Percentiles rank a stretch among this genome's conserved stretches.
These are phyloP conservation scores for Leptobrachium leishanense DNA, from an alignment of 2,113 vertebrate species.

Conservation along the genomic window DNA sequence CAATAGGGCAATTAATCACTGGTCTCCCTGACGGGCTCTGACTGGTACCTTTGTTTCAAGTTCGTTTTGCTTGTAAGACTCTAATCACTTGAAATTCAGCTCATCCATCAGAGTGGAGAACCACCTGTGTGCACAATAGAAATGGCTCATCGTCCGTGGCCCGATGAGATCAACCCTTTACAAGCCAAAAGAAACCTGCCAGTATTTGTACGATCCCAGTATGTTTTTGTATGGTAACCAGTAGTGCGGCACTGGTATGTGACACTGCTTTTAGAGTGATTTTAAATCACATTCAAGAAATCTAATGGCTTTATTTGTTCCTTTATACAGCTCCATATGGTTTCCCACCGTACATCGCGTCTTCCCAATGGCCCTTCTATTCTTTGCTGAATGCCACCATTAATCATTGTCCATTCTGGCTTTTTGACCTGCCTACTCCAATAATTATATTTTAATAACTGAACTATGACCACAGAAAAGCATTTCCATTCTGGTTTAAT, in stretches of 20 bases:
- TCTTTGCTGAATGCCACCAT: constrained; percentile 24
- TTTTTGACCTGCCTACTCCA: constrained; percentile 31
- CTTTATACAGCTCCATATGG: constrained; percentile 30
- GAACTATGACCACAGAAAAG: not conserved
- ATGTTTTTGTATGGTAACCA: constrained; percentile 1
- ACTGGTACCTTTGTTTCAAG: constrained; percentile 56
- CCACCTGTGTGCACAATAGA: constrained; percentile 26
- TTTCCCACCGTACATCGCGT: not conserved
- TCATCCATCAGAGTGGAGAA: constrained; percentile 56
- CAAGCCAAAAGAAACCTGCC: constrained; percentile 10
- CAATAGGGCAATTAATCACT: constrained; percentile 54
- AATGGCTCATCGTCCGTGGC: constrained; percentile 18
- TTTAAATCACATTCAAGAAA: constrained; percentile 26
- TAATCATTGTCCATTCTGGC: constrained; percentile 29
- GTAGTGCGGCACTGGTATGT: not conserved
- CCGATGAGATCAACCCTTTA: constrained; percentile 33
- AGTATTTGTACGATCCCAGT: constrained; percentile 2
- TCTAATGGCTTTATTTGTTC: constrained; percentile 29
- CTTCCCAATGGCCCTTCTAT: not conserved
- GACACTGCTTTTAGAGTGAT: constrained; percentile 12
- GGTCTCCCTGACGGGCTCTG: constrained; percentile 36
- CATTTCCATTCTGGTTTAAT: constrained; percentile 1
- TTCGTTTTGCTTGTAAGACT: constrained; percentile 50
- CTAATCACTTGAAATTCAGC: constrained; percentile 57
- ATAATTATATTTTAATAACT: constrained; percentile 44